These are phyloP conservation scores for Orthosia incerta DNA, from an alignment of 2,888 invertebrate species.

Conservation along the genomic window DNA sequence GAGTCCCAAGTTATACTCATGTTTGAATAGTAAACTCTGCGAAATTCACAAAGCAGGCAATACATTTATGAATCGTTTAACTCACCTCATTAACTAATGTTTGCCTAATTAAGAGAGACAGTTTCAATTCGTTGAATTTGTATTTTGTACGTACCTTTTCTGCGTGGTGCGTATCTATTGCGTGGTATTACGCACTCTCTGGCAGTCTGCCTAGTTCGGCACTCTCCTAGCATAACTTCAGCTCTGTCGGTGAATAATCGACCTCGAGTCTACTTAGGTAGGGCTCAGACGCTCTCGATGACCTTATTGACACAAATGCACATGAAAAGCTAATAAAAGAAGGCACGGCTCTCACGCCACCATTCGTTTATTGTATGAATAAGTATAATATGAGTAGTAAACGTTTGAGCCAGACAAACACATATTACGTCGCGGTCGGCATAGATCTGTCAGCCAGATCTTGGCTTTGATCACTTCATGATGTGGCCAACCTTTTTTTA, in stretches of 20 bases:
- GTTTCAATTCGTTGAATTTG: conserved; percentile 20
- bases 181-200: conserved; percentile 14
- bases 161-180: background rate
- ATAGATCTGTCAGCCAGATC: too few species aligned
- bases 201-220: conserved; percentile 17
- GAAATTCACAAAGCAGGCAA: background rate
- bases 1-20: too few species aligned
- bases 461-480: too few species aligned
- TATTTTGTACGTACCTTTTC: background rate
- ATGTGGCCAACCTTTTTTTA: too few species aligned
- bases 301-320: conserved; percentile 41
- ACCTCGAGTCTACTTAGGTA: conserved; percentile 9
- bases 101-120: background rate
- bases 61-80: background rate
- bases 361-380: conserved; percentile 16
- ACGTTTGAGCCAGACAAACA: conserved; percentile 2
- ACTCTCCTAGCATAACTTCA: background rate
- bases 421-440: conserved; percentile 32
- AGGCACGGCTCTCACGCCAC: conserved; percentile 22
- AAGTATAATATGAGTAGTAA: background rate
- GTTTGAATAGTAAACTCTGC: too few species aligned
- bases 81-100: background rate
- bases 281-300: conserved; percentile 31
- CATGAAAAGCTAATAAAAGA: conserved; percentile 31
- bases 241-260: background rate